Conservation (phyloP, 2,888 invertebrate genomes). For the Anthrax anthrax region DNA sequence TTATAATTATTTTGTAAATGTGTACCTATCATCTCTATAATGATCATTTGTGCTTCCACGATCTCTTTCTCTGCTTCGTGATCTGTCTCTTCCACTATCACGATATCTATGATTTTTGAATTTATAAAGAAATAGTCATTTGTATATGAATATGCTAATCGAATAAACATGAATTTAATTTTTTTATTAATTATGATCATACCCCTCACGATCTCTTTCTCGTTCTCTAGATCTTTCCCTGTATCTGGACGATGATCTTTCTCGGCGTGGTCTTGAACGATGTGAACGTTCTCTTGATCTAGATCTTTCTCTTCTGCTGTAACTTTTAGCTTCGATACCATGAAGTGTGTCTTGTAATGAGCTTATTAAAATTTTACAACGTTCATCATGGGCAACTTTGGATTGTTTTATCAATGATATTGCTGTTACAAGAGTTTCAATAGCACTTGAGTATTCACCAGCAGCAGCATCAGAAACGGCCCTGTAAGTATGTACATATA, state of each 20-base stretch:
- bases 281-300: conserved; percentile 38
- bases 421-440: conserved; percentile 96
- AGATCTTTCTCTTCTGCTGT: conserved; percentile 56
- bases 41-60: conserved; percentile 28
- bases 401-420: conserved; percentile 98
- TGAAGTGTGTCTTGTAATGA: conserved; percentile 93
- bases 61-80: conserved; percentile 60
- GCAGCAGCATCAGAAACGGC: conserved; percentile 96
- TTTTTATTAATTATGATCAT: conserved; percentile 26
- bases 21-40: conserved; percentile 32
- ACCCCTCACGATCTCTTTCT: conserved; percentile 42
- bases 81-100: conserved; percentile 45
- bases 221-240: conserved; percentile 58
- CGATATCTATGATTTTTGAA: conserved; percentile 34
- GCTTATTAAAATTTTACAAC: conserved; percentile 94
- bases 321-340: conserved; percentile 95
- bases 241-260: conserved; percentile 42
- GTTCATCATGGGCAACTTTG: conserved; percentile 69
- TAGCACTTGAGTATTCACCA: conserved; percentile 95
- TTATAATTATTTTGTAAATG: background rate
- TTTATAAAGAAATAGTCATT: too few relatives aligned
- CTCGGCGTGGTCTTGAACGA: conserved; percentile 32
- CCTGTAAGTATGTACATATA: conserved; percentile 29
- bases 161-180: background rate
- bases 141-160: too few relatives aligned